Conservation (phyloP, 1,140 invertebrate genomes). For the Heliconius eleuchia region DNA sequence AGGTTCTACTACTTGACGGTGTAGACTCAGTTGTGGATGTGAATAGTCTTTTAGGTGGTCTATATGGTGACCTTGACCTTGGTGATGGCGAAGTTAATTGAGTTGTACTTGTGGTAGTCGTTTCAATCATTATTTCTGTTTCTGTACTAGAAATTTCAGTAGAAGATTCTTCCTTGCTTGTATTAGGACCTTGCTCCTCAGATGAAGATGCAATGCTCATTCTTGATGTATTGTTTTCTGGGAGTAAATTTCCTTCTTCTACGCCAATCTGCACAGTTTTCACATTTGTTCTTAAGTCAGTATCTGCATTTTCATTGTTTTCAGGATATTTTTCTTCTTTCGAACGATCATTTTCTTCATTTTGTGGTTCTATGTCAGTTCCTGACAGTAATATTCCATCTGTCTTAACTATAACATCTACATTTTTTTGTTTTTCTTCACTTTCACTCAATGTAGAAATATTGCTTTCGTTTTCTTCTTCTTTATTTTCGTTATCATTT, state of each 20-base stretch:
- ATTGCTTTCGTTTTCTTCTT: background rate
- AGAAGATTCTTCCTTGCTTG: slow-evolving; percentile 27
- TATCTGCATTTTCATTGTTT: background rate
- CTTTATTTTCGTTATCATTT: background rate
- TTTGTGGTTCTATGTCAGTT: background rate
- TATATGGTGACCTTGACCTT: slow-evolving; percentile 67
- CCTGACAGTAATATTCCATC: background rate
- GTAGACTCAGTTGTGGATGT: slow-evolving; percentile 72
- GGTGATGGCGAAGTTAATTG: slow-evolving; percentile 49
- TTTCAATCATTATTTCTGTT: slow-evolving; percentile 31
- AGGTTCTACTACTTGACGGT: slow-evolving; percentile 69
- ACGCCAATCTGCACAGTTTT: background rate
- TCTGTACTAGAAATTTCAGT: slow-evolving; percentile 30
- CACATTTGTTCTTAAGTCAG: background rate
- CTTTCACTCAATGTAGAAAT: background rate
- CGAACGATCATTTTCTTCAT: background rate
- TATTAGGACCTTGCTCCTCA: background rate
- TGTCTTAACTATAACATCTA: background rate
- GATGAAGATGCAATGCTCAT: background rate
- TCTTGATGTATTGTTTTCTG: background rate
- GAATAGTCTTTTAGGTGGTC: slow-evolving; percentile 69
- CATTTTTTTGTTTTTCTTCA: background rate
- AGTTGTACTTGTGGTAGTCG: slow-evolving; percentile 61
- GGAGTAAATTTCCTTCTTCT: background rate
- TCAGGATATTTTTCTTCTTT: background rate